Evolutionary conservation across 2,113 vertebrate genomes (phyloP), one percentile per base, ranked within the genome.

Genomic region (Phrynocephalus versicolor): DNA sequence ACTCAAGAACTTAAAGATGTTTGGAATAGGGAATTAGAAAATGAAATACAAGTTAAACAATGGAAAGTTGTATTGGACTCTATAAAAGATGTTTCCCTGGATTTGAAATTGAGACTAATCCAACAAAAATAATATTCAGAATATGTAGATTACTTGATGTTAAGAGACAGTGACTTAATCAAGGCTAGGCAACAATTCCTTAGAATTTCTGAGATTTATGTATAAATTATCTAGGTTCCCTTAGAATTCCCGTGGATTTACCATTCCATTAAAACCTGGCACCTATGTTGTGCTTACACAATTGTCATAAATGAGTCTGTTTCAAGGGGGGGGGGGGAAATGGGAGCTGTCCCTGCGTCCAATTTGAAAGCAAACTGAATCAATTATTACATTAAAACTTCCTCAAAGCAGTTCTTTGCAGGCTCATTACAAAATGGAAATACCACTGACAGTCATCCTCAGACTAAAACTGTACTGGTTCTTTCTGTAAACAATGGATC

Each of bases 321-420:
- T 65, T 87, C 89, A 37, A 70, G 81, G 6, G 51, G 76, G 45
- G 78, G 83, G 75, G 13, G 58, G 14, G 8, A 13, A 19, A 41
- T 5, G 19, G n/a, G 41, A 89, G 45, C 60, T 69, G 10, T 58
- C n/a, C 85, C 67, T 62, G 88, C 33, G 21, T 57, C 25, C 76
- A 58, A 89, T 85, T 73, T 37, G 81, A 64, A 89, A 78, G 13
- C 33, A 76, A 81, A 85, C 58, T 91, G 89, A 85, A 60, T 85
- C 62, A 89, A 89, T 58, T 27, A 79, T 87, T 70, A 76, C 79
- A 79, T 16, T 85, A 80, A 89, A 88, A 88, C 78, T 73, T 78
- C 79, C 55, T 33, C 85, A 80, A 73, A 67, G 39, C 35, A 70
- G 57, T 75, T 55, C 79, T 81, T 80, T 45, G 1, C 65, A 18